Evolutionary conservation across 2,888 invertebrate genomes (phyloP).

Genomic region (Actias luna): DNA sequence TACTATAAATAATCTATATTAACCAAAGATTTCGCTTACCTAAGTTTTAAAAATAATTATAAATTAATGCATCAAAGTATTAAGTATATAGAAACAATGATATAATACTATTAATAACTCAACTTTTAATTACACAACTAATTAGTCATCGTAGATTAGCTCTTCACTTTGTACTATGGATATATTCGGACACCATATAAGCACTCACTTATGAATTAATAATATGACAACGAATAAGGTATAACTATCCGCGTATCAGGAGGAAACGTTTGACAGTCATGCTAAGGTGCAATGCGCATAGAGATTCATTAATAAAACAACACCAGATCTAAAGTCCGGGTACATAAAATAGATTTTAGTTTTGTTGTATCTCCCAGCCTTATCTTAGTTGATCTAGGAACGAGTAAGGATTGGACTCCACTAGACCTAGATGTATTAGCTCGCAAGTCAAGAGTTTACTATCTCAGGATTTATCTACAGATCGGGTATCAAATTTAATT

Average conservation of each 20-base stretch:
- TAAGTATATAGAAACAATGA: too few relatives aligned
- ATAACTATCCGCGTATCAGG: slow-evolving; percentile 14
- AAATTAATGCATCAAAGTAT: too few relatives aligned
- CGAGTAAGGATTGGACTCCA: slow-evolving; percentile 45
- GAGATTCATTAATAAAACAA: slow-evolving; percentile 49
- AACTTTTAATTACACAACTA: neutral
- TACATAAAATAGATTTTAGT: slow-evolving; percentile 34
- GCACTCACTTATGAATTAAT: slow-evolving; percentile 15
- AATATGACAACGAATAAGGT: slow-evolving; percentile 17
- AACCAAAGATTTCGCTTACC: too few relatives aligned
- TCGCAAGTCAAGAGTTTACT: slow-evolving; percentile 53
- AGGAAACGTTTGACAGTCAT: slow-evolving; percentile 36
- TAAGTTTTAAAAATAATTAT: too few relatives aligned
- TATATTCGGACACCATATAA: slow-evolving; percentile 13
- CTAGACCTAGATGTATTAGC: slow-evolving; percentile 61
- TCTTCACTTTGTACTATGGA: neutral
- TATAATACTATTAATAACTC: too few relatives aligned
- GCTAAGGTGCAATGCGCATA: slow-evolving; percentile 31
- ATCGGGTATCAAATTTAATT: slow-evolving; percentile 66
- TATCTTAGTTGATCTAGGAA: slow-evolving; percentile 53
- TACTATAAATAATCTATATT: too few relatives aligned
- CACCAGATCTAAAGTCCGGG: slow-evolving; percentile 37
- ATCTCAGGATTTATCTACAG: slow-evolving; percentile 61
- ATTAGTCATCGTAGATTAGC: neutral
- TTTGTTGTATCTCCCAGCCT: slow-evolving; percentile 43